These are phyloP conservation scores for Horisme vitalbata DNA, from an alignment of 2,888 invertebrate genomes.

Conservation along the genomic window DNA sequence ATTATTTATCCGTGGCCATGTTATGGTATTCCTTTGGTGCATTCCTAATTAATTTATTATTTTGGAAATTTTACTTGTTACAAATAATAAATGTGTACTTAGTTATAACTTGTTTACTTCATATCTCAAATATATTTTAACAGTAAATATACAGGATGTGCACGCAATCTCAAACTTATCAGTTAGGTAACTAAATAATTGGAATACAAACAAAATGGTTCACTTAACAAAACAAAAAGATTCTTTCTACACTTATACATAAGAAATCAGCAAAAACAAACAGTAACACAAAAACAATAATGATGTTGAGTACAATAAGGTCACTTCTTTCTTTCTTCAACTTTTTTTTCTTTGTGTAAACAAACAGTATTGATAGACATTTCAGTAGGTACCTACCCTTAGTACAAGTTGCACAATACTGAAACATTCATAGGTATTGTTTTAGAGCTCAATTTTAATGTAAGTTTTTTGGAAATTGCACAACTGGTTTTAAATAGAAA, in stretches of 20 bases:
- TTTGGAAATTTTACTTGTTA: conserved; percentile 29
- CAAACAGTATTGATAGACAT: too few species aligned
- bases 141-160: conserved; percentile 10
- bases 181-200: conserved; percentile 6
- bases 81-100: conserved; percentile 23
- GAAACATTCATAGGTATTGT: too few species aligned
- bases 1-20: too few species aligned
- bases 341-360: too few species aligned
- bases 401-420: too few species aligned
- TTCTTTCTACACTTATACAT: conserved; percentile 3
- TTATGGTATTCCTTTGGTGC: conserved; percentile 22
- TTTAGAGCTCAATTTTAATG: too few species aligned
- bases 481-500: too few species aligned
- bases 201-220: conserved; percentile 13
- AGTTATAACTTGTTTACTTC: conserved; percentile 20
- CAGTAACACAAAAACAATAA: neutral
- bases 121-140: neutral
- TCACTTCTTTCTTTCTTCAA: too few species aligned
- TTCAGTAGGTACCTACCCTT: too few species aligned
- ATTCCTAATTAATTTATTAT: conserved; percentile 29
- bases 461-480: too few species aligned
- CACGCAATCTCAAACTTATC: conserved; percentile 8
- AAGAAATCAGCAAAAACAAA: neutral
- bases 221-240: conserved; percentile 9
- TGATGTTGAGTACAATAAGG: too few species aligned